phyloP scores from a whole-genome alignment of 2,888 invertebrate genomes.

The Exocentrus adspersus region DNA sequence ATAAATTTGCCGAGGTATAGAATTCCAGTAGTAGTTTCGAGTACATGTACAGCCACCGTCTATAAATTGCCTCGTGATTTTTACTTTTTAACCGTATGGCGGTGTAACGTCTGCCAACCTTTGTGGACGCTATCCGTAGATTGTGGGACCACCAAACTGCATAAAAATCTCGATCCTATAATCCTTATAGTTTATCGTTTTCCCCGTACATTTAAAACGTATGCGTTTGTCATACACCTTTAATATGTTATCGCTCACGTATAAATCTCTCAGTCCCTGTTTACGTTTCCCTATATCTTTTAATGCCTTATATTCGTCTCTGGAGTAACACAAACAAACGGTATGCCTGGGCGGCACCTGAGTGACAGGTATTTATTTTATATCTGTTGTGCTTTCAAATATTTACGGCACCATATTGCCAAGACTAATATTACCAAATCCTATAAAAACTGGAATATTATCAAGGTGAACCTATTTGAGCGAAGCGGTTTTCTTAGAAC shows the following conservation, averaged over 20 bases:
- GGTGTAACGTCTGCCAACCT: slow-evolving; percentile 42
- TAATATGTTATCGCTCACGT: slow-evolving; percentile 11
- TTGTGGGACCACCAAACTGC: slow-evolving; percentile 32
- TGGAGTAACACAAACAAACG: slow-evolving; percentile 38
- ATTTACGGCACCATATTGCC: slow-evolving; percentile 12
- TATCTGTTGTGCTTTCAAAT: slow-evolving; percentile 16
- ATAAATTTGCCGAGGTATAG: slow-evolving; percentile 49
- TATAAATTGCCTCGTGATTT: slow-evolving; percentile 46
- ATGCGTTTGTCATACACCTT: slow-evolving; percentile 1
- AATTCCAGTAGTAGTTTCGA: slow-evolving; percentile 49
- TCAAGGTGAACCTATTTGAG: not conserved
- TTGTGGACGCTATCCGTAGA: slow-evolving; percentile 37
- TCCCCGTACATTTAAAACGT: slow-evolving; percentile 23
- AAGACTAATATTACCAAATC: slow-evolving; percentile 21
- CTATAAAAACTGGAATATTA: slow-evolving; percentile 8
- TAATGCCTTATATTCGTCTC: slow-evolving; percentile 28
- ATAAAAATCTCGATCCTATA: slow-evolving; percentile 28
- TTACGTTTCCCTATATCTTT: slow-evolving; percentile 27
- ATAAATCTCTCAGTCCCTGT: slow-evolving; percentile 39
- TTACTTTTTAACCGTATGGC: slow-evolving; percentile 38
- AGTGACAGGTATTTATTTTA: slow-evolving; percentile 42
- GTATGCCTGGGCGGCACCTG: slow-evolving; percentile 39
- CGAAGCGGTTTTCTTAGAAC: not conserved
- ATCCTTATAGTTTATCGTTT: slow-evolving; percentile 22
- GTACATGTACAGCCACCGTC: slow-evolving; percentile 46